Conservation (phyloP, 1,140 invertebrate genomes). For the Drosophila persimilis region DNA sequence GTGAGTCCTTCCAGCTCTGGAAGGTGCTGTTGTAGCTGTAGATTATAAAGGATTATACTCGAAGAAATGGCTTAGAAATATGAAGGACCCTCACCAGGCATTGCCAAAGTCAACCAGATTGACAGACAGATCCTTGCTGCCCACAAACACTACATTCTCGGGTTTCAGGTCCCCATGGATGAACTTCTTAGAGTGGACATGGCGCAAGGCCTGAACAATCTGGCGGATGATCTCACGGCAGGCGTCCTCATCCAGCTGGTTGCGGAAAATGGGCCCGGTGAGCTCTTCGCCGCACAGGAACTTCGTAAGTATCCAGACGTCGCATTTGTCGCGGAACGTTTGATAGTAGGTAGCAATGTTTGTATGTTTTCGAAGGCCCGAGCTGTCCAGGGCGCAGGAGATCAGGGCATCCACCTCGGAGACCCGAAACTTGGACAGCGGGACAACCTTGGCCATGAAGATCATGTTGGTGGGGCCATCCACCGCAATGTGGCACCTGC, state of each 20-base stretch:
- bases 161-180: slow-evolving; percentile 96
- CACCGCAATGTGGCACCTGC: slow-evolving; percentile 61
- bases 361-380: no score
- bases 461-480: slow-evolving; percentile 51
- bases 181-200: slow-evolving; percentile 91
- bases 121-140: slow-evolving; percentile 85
- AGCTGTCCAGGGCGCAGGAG: no score
- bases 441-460: no score
- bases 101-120: slow-evolving; percentile 97
- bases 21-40: slow-evolving; percentile 85
- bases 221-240: slow-evolving; percentile 89
- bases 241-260: slow-evolving; percentile 89
- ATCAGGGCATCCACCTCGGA: no score
- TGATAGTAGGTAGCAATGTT: no score
- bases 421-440: no score
- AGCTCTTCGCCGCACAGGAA: no score
- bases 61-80: not conserved
- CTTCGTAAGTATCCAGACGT: no score
- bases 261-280: slow-evolving; percentile 87
- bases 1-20: slow-evolving; percentile 88
- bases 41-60: not conserved
- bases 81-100: slow-evolving; percentile 83
- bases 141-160: slow-evolving; percentile 92
- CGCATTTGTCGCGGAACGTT: no score
- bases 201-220: slow-evolving; percentile 90